These are phyloP conservation scores for Hemistola chrysoprasaria DNA, from an alignment of 2,888 invertebrate species.

Conservation along the genomic window DNA sequence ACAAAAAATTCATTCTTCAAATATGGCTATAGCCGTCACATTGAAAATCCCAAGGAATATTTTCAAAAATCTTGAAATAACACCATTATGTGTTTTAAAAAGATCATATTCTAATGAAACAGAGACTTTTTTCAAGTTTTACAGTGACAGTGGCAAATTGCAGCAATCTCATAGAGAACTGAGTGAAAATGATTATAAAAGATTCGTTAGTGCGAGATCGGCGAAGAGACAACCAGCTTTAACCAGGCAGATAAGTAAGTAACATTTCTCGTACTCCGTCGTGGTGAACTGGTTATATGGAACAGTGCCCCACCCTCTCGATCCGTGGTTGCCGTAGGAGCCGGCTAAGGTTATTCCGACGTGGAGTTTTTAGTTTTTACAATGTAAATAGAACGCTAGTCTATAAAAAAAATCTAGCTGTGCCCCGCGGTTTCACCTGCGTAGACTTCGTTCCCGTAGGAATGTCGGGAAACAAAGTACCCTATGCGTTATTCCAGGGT, in stretches of 20 bases:
- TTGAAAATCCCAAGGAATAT: conserved; percentile 19
- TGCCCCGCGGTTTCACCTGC: too few species aligned
- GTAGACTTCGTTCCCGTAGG: too few species aligned
- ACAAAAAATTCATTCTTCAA: conserved; percentile 1
- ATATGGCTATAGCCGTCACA: conserved; percentile 14
- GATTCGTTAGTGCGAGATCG: conserved; percentile 59
- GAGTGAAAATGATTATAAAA: conserved; percentile 55
- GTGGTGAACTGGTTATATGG: too few species aligned
- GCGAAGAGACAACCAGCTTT: conserved; percentile 59
- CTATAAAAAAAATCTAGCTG: too few species aligned
- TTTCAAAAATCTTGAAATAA: conserved; percentile 38
- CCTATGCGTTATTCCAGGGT: too few species aligned
- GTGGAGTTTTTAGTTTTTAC: too few species aligned
- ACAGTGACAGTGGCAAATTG: conserved; percentile 43
- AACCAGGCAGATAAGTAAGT: conserved; percentile 71
- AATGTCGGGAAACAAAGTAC: too few species aligned
- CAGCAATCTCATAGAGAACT: conserved; percentile 48
- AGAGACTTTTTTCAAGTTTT: conserved; percentile 60
- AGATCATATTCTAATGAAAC: conserved; percentile 39
- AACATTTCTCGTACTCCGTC: too few species aligned
- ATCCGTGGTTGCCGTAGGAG: too few species aligned
- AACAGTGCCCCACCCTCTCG: too few species aligned
- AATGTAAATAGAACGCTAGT: too few species aligned
- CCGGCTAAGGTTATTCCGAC: too few species aligned
- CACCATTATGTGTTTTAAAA: conserved; percentile 31